Evolutionary conservation across 2,797 vertebrate species (phyloP), one percentile per base, ranked within the genome.

Genomic region (Centroberyx gerrardi): DNA sequence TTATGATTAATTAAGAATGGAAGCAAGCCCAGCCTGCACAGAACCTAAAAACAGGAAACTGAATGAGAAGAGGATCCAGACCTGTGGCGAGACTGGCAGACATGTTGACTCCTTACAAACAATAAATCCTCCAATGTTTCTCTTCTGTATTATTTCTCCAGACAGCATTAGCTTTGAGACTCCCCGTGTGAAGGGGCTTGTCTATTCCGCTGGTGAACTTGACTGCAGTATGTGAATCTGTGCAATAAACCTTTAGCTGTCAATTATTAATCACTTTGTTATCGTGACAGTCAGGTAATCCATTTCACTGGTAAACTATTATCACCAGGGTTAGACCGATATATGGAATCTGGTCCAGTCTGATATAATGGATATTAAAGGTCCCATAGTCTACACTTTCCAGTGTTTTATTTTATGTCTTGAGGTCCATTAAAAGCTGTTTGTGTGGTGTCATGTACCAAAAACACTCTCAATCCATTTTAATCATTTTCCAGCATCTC

Each of bases 251-350:
- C 36, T 62, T 63, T 33, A 82, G 82, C 66, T 74, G 81, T 88
- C 88, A 94, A 94, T 93, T 17, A 93, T 94, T 94, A 93, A 90
- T 80, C 62, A 56, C 12, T 49, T 54, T 28, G 68, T 84, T 80
- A 80, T 78, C 66, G 77, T 82, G 53, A 70, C 62, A 71, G 76
- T 85, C 74, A 87, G 79, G 8, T 40, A 85, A 77, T 59, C 67
- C 55, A 76, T 22, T 64, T 81, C 67, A 79, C 84, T 65, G 31
- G 72, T 86, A 29, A 90, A 42, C 38, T 74, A 85, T 90, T 33
- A 51, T 64, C 46, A 33, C 27, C 10, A 42, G 40, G 9, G 40
- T 42, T 42, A 42, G 3, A 40, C 36, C 7, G 58, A 61, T 42
- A 42, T 9, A 3, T 42, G 40, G 40, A 9, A 42, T 42, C 40